Base-by-base conservation (phyloP, 2,113 vertebrate species). In the Halcyon malimbica region DNA sequence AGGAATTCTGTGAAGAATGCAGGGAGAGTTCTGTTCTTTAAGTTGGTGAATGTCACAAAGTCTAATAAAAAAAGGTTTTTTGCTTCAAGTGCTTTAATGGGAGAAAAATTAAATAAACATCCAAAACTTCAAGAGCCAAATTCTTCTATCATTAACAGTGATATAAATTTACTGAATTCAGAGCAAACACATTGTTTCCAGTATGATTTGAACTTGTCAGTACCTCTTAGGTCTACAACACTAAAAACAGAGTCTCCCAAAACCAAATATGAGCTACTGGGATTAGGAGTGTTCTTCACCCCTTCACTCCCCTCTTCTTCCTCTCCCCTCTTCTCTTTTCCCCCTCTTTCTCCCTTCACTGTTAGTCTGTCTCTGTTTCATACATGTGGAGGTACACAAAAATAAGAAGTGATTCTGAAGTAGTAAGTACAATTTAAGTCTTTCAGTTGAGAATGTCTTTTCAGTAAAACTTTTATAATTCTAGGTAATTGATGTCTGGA, bases 171-270 rank as follows among this genome's bases (percentile, higher is more conserved):
- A 63, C 5, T 37, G 21, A 89, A 70, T 57, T 69, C 10, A 79
- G 26, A 33, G 21, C 2, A 46, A 69, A 41, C 42, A 64, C 13
- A 7, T 10, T 29, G 89, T 83, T 92, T 54, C 35, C 9, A 39
- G 10, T n/a, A 25, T 57, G 12, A 35, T 64, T 71, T 81, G 9
- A 73, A 29, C 11, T 60, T 57, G 60, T 35, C 35, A 11, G 16
- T 79, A 8, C 2, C 3, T 78, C 25, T 78, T 73, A 62, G 4
- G 4, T 75, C 25, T 71, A 37, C 0, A 0, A 25, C n/a, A 35
- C 46, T 60, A 56, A 54, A 64, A 3, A 1, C 8, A n/a, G 77
- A 73, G 11, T 63, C 7, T 67, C 9, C 13, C 33, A 54, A 81
- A 80, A 87, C 16, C 8, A 87, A 74, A 68, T 26, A 29, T 46